phyloP scores from a whole-genome alignment of 2,888 invertebrate genomes.

The Pherbina coryleti region DNA sequence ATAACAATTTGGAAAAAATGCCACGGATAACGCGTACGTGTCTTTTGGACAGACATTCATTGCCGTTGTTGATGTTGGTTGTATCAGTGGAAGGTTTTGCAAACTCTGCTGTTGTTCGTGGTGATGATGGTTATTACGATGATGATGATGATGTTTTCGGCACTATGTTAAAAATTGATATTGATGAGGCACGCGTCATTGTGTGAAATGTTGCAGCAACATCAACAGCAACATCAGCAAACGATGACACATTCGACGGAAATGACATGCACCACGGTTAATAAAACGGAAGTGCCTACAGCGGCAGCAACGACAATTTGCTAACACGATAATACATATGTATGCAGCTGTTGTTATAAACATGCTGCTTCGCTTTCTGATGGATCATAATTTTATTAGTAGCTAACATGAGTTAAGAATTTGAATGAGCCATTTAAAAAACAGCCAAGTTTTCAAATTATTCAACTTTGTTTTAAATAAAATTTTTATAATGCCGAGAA shows the following conservation, averaged over 20 bases:
- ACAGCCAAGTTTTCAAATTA: no score
- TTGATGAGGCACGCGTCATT: slow-evolving; percentile 33
- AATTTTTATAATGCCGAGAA: no score
- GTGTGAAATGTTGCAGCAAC: slow-evolving; percentile 23
- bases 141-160: slow-evolving; percentile 37
- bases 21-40: no score
- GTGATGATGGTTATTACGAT: slow-evolving; percentile 35
- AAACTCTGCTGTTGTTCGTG: background rate
- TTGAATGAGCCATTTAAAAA: background rate
- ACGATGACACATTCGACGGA: slow-evolving; percentile 16
- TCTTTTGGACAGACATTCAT: background rate
- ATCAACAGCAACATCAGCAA: background rate
- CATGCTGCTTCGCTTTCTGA: background rate
- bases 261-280: slow-evolving; percentile 30
- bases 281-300: slow-evolving; percentile 34
- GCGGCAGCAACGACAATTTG: background rate
- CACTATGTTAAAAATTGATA: slow-evolving; percentile 39
- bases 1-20: no score
- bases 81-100: background rate
- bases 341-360: background rate
- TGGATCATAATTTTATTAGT: background rate
- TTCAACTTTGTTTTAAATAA: no score
- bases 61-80: background rate
- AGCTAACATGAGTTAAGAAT: background rate
- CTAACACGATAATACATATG: background rate